A percentile compares a stretch with the other conserved stretches of the same genome.
These are phyloP conservation scores for Ericerus pela DNA, from an alignment of 1,140 invertebrate species.

Conservation along the genomic window DNA sequence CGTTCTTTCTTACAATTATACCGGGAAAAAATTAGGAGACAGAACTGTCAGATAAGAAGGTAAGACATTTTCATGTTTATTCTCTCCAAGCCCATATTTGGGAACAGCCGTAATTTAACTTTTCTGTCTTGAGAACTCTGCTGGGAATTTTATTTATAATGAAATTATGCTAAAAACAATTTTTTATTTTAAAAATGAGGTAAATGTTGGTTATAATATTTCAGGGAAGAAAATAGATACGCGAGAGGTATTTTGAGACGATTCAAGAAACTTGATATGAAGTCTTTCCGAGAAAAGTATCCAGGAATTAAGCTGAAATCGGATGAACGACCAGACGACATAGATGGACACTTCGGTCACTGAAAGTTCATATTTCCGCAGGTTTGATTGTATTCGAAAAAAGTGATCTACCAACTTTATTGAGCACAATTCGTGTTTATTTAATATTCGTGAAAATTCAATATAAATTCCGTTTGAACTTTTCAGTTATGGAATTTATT, in stretches of 20 bases:
- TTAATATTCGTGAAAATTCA: too few species aligned
- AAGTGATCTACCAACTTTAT: too few species aligned
- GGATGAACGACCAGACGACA: too few species aligned
- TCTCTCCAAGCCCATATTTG: too few species aligned
- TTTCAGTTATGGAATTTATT: too few species aligned
- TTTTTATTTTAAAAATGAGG: not conserved
- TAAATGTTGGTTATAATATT: conserved; percentile 27
- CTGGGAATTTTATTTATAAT: conserved; percentile 6
- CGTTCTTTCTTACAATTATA: conserved; percentile 45
- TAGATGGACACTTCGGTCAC: too few species aligned
- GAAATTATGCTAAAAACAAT: not conserved
- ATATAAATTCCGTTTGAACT: too few species aligned
- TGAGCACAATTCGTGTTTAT: too few species aligned
- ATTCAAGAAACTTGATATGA: conserved; percentile 60
- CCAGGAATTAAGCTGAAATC: conserved; percentile 64
- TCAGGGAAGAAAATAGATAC: conserved; percentile 43
- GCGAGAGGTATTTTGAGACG: conserved; percentile 50
- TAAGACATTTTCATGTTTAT: conserved; percentile 21
- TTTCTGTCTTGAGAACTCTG: too few species aligned
- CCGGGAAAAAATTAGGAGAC: conserved; percentile 44
- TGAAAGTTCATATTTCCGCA: too few species aligned
- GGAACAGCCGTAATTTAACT: too few species aligned
- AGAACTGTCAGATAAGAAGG: conserved; percentile 38
- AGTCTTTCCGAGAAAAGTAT: conserved; percentile 52
- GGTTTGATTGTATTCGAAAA: too few species aligned